Percentiles rank a stretch among this genome's conserved stretches.
Conservation (phyloP, 2,888 invertebrate genomes). For the Cyclophora albipunctata region DNA sequence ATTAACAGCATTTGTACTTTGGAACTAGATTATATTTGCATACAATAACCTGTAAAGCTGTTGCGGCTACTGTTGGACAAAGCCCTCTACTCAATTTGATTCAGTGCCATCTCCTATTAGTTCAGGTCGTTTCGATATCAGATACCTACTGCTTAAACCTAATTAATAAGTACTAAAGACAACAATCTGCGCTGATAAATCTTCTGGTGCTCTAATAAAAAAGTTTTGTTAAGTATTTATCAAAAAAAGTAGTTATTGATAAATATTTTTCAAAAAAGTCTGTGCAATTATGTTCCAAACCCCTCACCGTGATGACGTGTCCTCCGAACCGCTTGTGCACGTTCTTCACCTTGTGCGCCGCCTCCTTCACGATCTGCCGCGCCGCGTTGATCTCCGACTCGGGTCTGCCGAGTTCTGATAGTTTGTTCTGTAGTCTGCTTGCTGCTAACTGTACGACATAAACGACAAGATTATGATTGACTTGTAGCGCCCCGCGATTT, state of each 20-base stretch:
- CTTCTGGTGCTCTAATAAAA: background rate
- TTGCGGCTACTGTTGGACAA: background rate
- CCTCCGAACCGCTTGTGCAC: constrained; percentile 63
- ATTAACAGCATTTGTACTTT: no score
- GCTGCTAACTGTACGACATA: constrained; percentile 47
- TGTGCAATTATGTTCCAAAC: no score
- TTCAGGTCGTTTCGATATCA: background rate
- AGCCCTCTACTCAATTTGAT: background rate
- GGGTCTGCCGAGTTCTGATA: constrained; percentile 63
- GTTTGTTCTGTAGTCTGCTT: constrained; percentile 55
- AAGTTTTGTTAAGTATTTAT: no score
- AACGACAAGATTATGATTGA: background rate
- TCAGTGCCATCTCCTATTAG: background rate
- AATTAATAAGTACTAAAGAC: no score
- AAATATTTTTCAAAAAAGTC: no score
- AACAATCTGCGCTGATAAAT: background rate
- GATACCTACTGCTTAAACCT: no score
- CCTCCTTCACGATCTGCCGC: constrained; percentile 56
- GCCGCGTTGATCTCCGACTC: constrained; percentile 63
- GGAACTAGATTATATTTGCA: no score
- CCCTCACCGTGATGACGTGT: constrained; percentile 48
- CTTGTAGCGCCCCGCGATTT: no score
- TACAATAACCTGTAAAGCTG: no score
- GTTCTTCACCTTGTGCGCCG: constrained; percentile 61
- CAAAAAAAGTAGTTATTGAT: no score